phyloP scores from a whole-genome alignment of 2,113 vertebrate genomes.

The Varanus komodoensis region DNA sequence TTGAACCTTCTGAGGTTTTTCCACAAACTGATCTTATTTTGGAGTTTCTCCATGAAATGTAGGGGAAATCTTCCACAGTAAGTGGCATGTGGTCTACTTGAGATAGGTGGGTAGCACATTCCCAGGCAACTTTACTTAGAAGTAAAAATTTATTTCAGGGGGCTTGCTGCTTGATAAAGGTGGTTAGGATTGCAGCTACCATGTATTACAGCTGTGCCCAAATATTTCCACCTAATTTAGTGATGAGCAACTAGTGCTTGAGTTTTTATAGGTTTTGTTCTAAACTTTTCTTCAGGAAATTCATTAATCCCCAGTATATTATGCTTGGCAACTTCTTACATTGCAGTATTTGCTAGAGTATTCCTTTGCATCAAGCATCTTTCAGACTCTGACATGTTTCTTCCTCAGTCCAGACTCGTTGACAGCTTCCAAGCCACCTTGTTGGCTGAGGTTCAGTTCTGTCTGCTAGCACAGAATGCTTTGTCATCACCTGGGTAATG shows the following conservation, averaged over 20 bases:
- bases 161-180: not conserved
- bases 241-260: not conserved
- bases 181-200: not conserved
- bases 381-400: constrained; percentile 1
- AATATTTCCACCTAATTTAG: not conserved
- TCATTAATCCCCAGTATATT: not conserved
- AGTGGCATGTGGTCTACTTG: not conserved
- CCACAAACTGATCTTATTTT: not conserved
- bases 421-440: constrained; percentile 22
- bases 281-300: not conserved
- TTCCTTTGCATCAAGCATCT: constrained; percentile 8
- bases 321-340: constrained; percentile 4
- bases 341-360: constrained; percentile 8
- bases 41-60: not conserved
- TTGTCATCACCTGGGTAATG: constrained; percentile 30
- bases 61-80: not conserved
- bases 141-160: not conserved
- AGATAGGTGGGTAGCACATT: not conserved
- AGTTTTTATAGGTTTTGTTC: not conserved
- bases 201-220: not conserved
- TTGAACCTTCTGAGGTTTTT: not conserved
- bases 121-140: not conserved
- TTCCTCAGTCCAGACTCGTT: constrained; percentile 17
- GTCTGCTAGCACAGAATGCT: not conserved
- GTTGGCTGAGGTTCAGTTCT: constrained; percentile 24